Percentiles rank a stretch among this genome's conserved stretches.
These are phyloP conservation scores for Atrina japonica DNA, from an alignment of 2,888 invertebrate genomes.

Conservation along the genomic window DNA sequence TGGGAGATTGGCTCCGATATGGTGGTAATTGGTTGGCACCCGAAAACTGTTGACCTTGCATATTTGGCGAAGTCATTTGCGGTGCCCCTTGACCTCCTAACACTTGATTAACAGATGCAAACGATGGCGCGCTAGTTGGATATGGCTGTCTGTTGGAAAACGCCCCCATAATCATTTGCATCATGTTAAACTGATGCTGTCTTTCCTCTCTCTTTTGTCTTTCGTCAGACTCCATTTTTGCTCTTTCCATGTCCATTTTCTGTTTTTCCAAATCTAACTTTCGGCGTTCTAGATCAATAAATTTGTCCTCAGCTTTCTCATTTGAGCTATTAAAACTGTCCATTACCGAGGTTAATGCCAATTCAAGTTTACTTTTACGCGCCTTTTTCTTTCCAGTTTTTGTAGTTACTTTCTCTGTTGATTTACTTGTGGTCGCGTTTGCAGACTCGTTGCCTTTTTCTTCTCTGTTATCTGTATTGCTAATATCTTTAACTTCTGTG, in stretches of 20 bases:
- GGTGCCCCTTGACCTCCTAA: conserved; percentile 5
- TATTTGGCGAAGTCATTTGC: no score
- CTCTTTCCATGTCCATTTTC: conserved; percentile 24
- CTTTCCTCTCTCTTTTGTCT: conserved; percentile 27
- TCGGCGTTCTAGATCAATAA: conserved; percentile 1
- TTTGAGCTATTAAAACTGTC: conserved; percentile 19
- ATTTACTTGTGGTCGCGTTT: neutral
- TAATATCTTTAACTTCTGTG: conserved; percentile 1
- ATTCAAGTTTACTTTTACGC: conserved; percentile 21
- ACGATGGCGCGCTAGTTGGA: neutral
- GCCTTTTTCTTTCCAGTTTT: conserved; percentile 16
- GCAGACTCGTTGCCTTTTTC: neutral
- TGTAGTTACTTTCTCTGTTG: conserved; percentile 4
- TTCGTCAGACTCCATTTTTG: conserved; percentile 24
- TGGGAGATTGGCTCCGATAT: conserved; percentile 1
- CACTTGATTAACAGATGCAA: neutral
- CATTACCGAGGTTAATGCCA: conserved; percentile 17
- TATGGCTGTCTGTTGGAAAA: conserved; percentile 1
- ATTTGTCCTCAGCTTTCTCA: conserved; percentile 17
- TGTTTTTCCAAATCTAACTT: conserved; percentile 19
- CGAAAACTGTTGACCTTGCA: conserved; percentile 7
- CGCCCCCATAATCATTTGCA: conserved; percentile 20
- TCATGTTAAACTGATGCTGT: conserved; percentile 24
- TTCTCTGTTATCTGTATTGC: neutral
- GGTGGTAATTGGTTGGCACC: conserved; percentile 2